These are phyloP conservation scores for Meganola albula DNA, from an alignment of 2,888 invertebrate genomes.

Conservation along the genomic window DNA sequence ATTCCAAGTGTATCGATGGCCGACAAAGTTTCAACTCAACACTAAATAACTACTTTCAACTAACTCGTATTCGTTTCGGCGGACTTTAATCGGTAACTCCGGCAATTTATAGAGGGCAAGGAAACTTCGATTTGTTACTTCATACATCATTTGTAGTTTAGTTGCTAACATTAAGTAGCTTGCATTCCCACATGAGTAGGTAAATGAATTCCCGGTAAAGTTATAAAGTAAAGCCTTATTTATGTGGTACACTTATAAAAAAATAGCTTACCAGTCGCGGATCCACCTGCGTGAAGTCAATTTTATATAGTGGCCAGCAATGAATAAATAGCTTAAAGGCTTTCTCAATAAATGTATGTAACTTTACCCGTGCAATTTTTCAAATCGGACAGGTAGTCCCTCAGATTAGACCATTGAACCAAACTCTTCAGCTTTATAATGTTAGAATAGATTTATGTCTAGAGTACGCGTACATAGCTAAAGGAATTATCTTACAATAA, in stretches of 20 bases:
- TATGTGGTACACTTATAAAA: too few relatives aligned
- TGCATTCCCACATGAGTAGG: too few relatives aligned
- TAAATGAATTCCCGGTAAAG: too few relatives aligned
- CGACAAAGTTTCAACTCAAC: conserved; percentile 38
- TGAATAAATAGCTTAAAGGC: background rate
- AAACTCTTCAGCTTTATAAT: background rate
- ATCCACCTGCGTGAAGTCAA: too few relatives aligned
- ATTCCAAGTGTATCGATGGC: conserved; percentile 36
- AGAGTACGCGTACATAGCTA: too few relatives aligned
- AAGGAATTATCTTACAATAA: too few relatives aligned
- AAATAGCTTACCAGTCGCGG: too few relatives aligned
- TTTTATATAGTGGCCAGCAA: too few relatives aligned
- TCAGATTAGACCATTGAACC: background rate
- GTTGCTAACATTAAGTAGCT: too few relatives aligned
- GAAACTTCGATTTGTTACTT: conserved; percentile 39
- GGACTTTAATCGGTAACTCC: conserved; percentile 42
- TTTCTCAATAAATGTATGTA: background rate
- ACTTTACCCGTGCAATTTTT: background rate
- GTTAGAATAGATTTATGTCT: too few relatives aligned
- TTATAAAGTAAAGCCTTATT: too few relatives aligned
- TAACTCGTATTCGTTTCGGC: conserved; percentile 37
- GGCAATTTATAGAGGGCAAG: conserved; percentile 44
- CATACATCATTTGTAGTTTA: background rate
- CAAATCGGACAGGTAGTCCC: background rate
- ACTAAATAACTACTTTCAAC: conserved; percentile 30